A percentile compares a stretch with the other conserved stretches of the same genome.
phyloP scores from a whole-genome alignment of 2,888 invertebrate genomes.

The Achlya flavicornis region DNA sequence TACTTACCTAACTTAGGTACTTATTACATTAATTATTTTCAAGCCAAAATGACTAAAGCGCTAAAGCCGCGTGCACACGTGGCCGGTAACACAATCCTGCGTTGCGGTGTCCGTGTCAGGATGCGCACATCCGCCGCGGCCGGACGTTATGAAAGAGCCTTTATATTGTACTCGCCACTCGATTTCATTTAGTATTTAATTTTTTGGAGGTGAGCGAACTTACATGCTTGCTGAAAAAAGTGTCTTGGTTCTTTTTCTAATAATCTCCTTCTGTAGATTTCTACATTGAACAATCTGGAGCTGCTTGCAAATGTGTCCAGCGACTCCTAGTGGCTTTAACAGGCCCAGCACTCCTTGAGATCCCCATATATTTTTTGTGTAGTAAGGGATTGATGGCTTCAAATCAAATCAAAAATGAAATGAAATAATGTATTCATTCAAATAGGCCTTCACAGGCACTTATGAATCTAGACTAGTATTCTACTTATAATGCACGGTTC shows the following conservation, averaged over 20 bases:
- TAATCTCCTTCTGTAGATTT: not conserved
- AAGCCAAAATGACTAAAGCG: not conserved
- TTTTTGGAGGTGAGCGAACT: constrained; percentile 8
- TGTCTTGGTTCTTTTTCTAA: not conserved
- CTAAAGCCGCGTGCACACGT: constrained; percentile 8
- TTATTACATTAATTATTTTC: not conserved
- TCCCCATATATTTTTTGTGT: too few species aligned
- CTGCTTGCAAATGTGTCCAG: too few species aligned
- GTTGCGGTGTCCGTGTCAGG: constrained; percentile 33
- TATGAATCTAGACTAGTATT: too few species aligned
- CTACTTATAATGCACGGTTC: too few species aligned
- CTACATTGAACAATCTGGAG: not conserved
- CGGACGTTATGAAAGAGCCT: constrained; percentile 54
- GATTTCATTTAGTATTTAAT: not conserved
- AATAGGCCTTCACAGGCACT: too few species aligned
- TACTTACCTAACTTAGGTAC: not conserved
- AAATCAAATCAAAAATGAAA: too few species aligned
- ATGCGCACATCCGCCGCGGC: constrained; percentile 51
- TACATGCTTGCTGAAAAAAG: not conserved
- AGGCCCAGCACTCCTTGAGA: too few species aligned
- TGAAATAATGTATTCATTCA: too few species aligned
- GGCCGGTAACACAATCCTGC: constrained; percentile 18
- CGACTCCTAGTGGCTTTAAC: too few species aligned
- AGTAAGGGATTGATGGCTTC: too few species aligned
- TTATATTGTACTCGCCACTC: constrained; percentile 30